Evolutionary conservation across 2,888 invertebrate genomes (phyloP).

Genomic region (Drosophila algonquin): DNA sequence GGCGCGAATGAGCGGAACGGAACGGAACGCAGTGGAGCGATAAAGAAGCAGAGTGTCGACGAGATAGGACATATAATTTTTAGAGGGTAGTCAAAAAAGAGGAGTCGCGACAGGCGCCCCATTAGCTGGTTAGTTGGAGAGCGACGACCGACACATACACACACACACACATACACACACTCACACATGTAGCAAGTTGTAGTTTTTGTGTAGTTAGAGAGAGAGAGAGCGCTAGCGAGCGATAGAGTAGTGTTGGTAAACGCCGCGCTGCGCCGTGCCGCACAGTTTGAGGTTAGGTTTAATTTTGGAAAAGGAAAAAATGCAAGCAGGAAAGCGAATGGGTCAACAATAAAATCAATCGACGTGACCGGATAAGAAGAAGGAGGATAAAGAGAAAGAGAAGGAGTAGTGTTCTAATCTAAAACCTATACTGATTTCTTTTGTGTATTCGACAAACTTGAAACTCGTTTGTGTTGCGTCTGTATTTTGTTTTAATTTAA

Average conservation of each 20-base stretch:
- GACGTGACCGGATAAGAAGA: constrained; percentile 18
- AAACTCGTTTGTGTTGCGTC: constrained; percentile 62
- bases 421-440: constrained; percentile 42
- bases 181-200: constrained; percentile 48
- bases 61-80: constrained; percentile 60
- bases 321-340: constrained; percentile 14
- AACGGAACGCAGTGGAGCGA: constrained; percentile 21
- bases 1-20: constrained; percentile 29
- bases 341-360: constrained; percentile 42
- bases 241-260: constrained; percentile 47
- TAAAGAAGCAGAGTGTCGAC: constrained; percentile 26
- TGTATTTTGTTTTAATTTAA: constrained; percentile 71
- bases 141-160: constrained; percentile 14
- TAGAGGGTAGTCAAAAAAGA: constrained; percentile 56
- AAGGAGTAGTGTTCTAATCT: constrained; percentile 31
- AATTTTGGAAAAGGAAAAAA: constrained; percentile 37
- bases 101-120: constrained; percentile 2
- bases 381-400: background rate
- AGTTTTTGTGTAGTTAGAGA: constrained; percentile 70
- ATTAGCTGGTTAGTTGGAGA: constrained; percentile 49
- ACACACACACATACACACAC: background rate
- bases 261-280: constrained; percentile 41
- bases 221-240: constrained; percentile 14
- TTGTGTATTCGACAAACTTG: constrained; percentile 44
- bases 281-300: constrained; percentile 54